These are phyloP conservation scores for Decapterus maruadsi DNA, from an alignment of 2,797 vertebrate species.

Conservation along the genomic window DNA sequence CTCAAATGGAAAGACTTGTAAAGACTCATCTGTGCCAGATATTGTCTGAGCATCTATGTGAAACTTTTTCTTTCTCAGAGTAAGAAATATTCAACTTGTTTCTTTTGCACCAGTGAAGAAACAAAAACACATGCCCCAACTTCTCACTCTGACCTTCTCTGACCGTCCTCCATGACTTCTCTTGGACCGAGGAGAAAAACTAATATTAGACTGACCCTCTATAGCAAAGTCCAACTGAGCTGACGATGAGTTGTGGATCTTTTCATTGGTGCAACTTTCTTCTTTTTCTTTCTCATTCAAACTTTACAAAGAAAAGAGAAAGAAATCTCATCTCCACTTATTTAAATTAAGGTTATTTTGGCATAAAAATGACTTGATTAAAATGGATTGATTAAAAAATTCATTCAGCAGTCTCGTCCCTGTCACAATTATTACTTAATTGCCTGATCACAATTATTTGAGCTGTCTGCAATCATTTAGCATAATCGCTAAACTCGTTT, in stretches of 20 bases:
- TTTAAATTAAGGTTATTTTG: neutral
- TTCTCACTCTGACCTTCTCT: conserved; percentile 35
- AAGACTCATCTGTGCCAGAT: neutral
- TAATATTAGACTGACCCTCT: conserved; percentile 8
- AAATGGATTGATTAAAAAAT: too few relatives aligned
- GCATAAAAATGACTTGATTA: neutral
- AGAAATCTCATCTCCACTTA: too few relatives aligned
- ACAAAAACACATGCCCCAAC: conserved; percentile 11
- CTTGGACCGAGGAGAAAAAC: conserved; percentile 1
- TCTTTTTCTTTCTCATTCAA: neutral
- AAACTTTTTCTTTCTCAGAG: neutral
- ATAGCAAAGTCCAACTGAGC: neutral
- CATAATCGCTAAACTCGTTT: too few relatives aligned
- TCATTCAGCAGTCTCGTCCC: too few relatives aligned
- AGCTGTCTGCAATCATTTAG: too few relatives aligned
- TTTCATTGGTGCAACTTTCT: neutral
- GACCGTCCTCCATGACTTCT: conserved; percentile 25
- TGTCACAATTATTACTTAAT: too few relatives aligned
- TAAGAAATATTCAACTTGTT: neutral
- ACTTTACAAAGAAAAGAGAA: too few relatives aligned
- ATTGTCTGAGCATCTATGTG: neutral
- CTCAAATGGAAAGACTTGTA: neutral
- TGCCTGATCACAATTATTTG: too few relatives aligned
- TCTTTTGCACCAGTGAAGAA: neutral
- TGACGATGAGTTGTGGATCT: neutral